Percentiles rank a stretch among this genome's conserved stretches.
Conservation (phyloP, 2,888 invertebrate genomes). For the Acronicta alni region DNA sequence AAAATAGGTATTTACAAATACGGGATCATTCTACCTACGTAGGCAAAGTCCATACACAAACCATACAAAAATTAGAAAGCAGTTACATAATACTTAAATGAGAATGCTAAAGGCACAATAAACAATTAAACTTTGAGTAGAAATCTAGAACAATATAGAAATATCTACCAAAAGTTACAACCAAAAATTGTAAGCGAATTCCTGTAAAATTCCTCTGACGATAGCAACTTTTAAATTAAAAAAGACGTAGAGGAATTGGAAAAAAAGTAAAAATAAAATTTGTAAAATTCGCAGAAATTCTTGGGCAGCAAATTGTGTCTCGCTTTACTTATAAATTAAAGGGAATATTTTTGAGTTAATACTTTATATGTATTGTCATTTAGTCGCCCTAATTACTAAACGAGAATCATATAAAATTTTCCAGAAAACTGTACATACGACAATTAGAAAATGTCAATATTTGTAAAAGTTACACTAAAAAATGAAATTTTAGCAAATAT, state of each 20-base stretch:
- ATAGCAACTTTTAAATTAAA: slow-evolving; percentile 67
- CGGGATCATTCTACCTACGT: slow-evolving; percentile 86
- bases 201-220: slow-evolving; percentile 64
- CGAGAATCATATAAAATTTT: slow-evolving; percentile 84
- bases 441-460: slow-evolving; percentile 29
- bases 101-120: slow-evolving; percentile 61
- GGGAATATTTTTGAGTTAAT: slow-evolving; percentile 84
- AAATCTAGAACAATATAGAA: slow-evolving; percentile 52
- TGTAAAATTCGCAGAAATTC: slow-evolving; percentile 61
- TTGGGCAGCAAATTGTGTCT: slow-evolving; percentile 64
- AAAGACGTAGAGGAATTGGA: slow-evolving; percentile 70
- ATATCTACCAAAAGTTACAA: slow-evolving; percentile 57
- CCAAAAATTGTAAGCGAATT: slow-evolving; percentile 64
- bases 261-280: slow-evolving; percentile 32
- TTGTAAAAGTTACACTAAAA: slow-evolving; percentile 29
- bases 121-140: slow-evolving; percentile 56
- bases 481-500: slow-evolving; percentile 37
- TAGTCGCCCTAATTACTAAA: slow-evolving; percentile 89
- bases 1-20: slow-evolving; percentile 87
- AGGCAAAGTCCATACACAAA: slow-evolving; percentile 87
- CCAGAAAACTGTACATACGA: slow-evolving; percentile 55
- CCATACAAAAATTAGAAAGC: slow-evolving; percentile 85
- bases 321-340: slow-evolving; percentile 70
- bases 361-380: slow-evolving; percentile 88
- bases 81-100: slow-evolving; percentile 70